These are phyloP conservation scores for Sapayoa aenigma DNA, from an alignment of 2,113 vertebrate species.

Conservation along the genomic window DNA sequence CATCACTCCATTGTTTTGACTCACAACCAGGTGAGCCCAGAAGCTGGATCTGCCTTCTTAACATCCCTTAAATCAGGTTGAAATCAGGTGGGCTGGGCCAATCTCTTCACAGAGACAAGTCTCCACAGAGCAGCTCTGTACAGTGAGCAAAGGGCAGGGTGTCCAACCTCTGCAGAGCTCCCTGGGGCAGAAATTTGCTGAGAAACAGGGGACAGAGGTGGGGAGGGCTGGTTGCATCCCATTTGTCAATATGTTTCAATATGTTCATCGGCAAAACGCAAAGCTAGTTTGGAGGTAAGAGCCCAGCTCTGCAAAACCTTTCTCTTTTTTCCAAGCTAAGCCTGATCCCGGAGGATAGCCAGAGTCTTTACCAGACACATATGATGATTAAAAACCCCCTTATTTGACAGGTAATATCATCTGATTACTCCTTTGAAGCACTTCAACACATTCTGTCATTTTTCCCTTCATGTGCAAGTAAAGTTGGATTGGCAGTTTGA, in stretches of 20 bases:
- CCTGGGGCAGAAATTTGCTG: not conserved
- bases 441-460: not conserved
- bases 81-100: not conserved
- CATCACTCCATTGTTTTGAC: not conserved
- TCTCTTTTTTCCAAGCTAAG: not conserved
- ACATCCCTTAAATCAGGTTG: not conserved
- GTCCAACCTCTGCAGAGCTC: not conserved
- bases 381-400: not conserved
- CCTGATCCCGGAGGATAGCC: not conserved
- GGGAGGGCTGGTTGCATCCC: not conserved
- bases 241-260: not conserved
- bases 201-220: not conserved
- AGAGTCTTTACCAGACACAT: not conserved
- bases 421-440: not conserved
- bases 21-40: not conserved
- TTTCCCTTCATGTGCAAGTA: not conserved
- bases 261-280: not conserved
- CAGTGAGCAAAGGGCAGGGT: not conserved
- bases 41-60: not conserved
- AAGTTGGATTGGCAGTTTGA: not conserved
- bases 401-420: not conserved
- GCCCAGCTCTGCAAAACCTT: not conserved
- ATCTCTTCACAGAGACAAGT: not conserved
- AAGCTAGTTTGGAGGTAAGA: not conserved
- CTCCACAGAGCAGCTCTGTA: rapidly evolving